Evolutionary conservation across 2,797 vertebrate genomes (phyloP).

Genomic region (Mormyrops attenuatus): DNA sequence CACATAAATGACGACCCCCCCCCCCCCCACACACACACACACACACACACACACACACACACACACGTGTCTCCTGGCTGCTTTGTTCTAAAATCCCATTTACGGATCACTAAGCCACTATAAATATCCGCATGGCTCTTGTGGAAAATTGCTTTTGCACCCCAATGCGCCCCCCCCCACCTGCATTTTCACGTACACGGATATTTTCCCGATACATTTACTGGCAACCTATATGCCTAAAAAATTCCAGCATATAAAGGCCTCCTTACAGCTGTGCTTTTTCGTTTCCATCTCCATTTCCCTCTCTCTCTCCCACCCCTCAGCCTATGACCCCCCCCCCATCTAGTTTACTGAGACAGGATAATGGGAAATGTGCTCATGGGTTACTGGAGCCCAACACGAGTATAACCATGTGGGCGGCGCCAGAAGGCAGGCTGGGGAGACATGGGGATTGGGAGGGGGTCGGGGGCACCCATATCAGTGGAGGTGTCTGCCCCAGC

Average conservation of each 20-base stretch:
- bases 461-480: background rate
- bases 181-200: background rate
- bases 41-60: background rate
- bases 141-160: background rate
- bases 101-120: background rate
- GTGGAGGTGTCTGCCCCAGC: background rate
- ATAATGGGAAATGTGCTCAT: conserved; percentile 10
- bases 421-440: background rate
- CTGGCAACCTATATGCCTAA: background rate
- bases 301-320: background rate
- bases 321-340: background rate
- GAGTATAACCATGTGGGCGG: background rate
- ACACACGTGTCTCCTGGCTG: background rate
- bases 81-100: background rate
- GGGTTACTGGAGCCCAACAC: conserved; percentile 8
- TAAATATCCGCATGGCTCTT: background rate
- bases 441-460: background rate
- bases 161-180: background rate
- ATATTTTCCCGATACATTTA: background rate
- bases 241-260: background rate
- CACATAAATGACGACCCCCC: too few relatives aligned
- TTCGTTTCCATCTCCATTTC: background rate
- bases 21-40: too few relatives aligned
- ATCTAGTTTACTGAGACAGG: conserved; percentile 17
- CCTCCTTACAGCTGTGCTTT: background rate